Base-by-base conservation (phyloP, 1,140 invertebrate species). In the Papilio dardanus region DNA sequence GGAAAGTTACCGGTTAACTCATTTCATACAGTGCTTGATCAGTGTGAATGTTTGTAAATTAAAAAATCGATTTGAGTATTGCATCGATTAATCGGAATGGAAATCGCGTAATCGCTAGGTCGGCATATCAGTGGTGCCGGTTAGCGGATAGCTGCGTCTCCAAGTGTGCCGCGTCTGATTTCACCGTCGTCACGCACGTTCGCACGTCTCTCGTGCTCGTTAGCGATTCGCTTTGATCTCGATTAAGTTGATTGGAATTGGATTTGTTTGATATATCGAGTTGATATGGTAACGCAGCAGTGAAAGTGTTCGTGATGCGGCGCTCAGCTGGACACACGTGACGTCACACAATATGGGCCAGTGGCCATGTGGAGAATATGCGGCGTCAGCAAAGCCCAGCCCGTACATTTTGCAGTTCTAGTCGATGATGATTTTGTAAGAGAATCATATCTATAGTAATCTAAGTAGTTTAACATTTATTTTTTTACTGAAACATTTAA, bases 331-430 rank as follows among this genome's bases (percentile, higher is more conserved):
- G 85, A 83, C 78, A 75, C 78, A 68, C 73, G 84, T 88, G 84
- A 84, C 86, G 86, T 83, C 81, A 83, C 81, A 62, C 78, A 86
- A 84, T 84, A 90, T 92, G 90, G 89, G 87, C 89, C 90, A 90
- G 91, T 89, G 89, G 87, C 89, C 90, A 92, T 93, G 92, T 92
- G 90, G 90, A 92, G 83, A 82, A 92, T 92, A 78, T 92, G 92
- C 84, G 90, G 89, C 86, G 87, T 90, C 85, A 91, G 87, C 92
- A 92, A 92, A 83, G 87, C 82, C 76, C 84, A 92, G 80, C 87
- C 90, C 42, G 86, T 86, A 79, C 81, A 91, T 76, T 92, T 91
- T 81, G 85, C 81, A 78, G 80, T 82, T 83, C 82, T 77, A 80
- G 46, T 81, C 75, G 83, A 90, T 80, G 88, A 92, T 82, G 90